Evolutionary conservation across 2,113 vertebrate genomes (phyloP).

Genomic region (Corythaeola cristata): DNA sequence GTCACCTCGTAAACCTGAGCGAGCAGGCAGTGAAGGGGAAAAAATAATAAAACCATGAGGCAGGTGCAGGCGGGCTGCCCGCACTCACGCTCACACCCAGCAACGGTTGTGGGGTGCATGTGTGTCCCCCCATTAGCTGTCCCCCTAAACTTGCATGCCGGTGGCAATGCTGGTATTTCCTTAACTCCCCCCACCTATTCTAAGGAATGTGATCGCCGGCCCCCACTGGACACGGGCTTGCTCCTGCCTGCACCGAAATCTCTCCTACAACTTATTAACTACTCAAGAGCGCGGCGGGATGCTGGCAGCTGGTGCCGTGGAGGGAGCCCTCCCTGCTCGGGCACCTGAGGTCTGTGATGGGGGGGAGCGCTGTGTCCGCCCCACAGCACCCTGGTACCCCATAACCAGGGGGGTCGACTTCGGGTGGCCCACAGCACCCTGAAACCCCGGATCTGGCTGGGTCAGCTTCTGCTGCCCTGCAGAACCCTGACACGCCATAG

Average conservation of each 20-base stretch:
- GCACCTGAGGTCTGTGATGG: neutral
- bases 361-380: neutral
- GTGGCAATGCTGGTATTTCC: neutral
- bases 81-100: neutral
- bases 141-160: rapidly evolving
- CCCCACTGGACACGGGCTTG: neutral
- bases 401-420: rapidly evolving
- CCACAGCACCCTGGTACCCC: neutral
- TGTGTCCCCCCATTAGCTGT: neutral
- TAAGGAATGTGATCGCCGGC: neutral
- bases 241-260: neutral
- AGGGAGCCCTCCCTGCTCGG: neutral
- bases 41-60: neutral
- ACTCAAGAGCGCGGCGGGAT: neutral
- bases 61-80: neutral
- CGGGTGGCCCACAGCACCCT: neutral
- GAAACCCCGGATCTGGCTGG: rapidly evolving
- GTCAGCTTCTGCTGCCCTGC: too few relatives aligned
- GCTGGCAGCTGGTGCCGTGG: rapidly evolving
- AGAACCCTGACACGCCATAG: neutral
- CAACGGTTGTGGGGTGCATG: neutral
- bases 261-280: constrained; percentile 47
- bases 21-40: rapidly evolving
- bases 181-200: neutral
- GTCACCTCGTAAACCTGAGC: neutral